phyloP scores from a whole-genome alignment of 2,888 invertebrate species.

The Hypsopygia costalis region DNA sequence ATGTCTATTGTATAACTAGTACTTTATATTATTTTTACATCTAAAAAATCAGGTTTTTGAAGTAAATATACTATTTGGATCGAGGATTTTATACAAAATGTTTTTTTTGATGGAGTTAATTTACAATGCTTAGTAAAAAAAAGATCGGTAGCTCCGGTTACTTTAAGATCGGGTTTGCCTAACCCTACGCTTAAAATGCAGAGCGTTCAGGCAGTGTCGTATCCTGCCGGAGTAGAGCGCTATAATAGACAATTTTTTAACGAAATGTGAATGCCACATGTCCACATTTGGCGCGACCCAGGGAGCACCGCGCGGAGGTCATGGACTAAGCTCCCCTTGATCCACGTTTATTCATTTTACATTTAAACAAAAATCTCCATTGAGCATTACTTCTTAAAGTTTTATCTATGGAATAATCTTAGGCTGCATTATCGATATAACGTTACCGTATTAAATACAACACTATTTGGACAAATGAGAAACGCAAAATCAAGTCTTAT shows the following conservation, averaged over 20 bases:
- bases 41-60: slow-evolving; percentile 16
- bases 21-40: slow-evolving; percentile 8
- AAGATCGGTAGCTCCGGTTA: background rate
- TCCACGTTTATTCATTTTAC: slow-evolving; percentile 23
- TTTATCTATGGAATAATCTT: slow-evolving; percentile 2
- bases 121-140: slow-evolving; percentile 10
- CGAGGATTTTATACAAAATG: slow-evolving; percentile 12
- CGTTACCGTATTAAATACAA: background rate
- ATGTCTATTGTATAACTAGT: slow-evolving; percentile 26
- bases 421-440: background rate
- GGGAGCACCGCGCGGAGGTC: slow-evolving; percentile 78
- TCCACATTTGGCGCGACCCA: slow-evolving; percentile 78
- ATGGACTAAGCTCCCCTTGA: slow-evolving; percentile 75
- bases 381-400: slow-evolving; percentile 6
- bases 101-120: slow-evolving; percentile 8
- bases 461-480: slow-evolving; percentile 2
- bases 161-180: background rate
- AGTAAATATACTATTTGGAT: slow-evolving; percentile 20
- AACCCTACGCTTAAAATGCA: background rate
- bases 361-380: slow-evolving; percentile 9
- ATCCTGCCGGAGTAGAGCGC: background rate
- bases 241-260: slow-evolving; percentile 30
- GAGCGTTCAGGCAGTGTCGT: background rate
- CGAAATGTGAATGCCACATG: slow-evolving; percentile 55
- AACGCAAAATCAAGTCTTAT: background rate